phyloP scores from a whole-genome alignment of 2,888 invertebrate species.

The Oscheius myriophilus region DNA sequence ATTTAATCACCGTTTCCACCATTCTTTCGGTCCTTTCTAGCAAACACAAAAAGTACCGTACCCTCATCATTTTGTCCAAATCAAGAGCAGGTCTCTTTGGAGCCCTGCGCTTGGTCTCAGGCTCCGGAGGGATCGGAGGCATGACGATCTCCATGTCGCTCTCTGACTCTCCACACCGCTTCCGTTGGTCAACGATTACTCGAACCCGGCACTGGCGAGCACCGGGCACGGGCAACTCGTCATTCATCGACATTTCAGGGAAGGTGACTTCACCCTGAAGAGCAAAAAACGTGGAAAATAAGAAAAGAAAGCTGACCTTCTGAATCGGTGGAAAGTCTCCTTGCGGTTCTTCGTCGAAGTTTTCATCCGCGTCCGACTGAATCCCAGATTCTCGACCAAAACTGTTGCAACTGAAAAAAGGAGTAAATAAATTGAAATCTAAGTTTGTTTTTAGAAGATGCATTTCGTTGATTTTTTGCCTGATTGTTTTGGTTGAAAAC shows the following conservation, averaged over 20 bases:
- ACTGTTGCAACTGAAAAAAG: conserved; percentile 50
- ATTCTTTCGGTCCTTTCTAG: not conserved
- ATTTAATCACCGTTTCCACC: not conserved
- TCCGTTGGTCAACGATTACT: conserved; percentile 26
- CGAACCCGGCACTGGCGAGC: conserved; percentile 28
- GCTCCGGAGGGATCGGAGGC: conserved; percentile 27
- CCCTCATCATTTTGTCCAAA: conserved; percentile 53
- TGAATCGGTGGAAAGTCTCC: conserved; percentile 34
- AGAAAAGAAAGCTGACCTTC: not conserved
- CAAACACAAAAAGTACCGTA: not conserved
- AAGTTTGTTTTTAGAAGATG: too few relatives aligned
- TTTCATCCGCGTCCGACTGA: conserved; percentile 43
- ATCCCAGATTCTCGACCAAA: conserved; percentile 51
- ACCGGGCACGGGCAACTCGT: not conserved
- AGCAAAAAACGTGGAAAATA: not conserved
- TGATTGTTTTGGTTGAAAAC: too few relatives aligned
- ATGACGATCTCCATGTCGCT: conserved; percentile 11
- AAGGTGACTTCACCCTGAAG: conserved; percentile 15
- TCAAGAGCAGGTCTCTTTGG: conserved; percentile 34
- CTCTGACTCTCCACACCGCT: conserved; percentile 15
- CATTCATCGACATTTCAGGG: conserved; percentile 9
- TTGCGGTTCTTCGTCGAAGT: conserved; percentile 36
- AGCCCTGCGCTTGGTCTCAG: conserved; percentile 6
- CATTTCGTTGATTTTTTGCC: too few relatives aligned
- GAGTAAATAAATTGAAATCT: too few relatives aligned